Percentiles rank a stretch among this genome's conserved stretches.
phyloP scores from a whole-genome alignment of 1,140 invertebrate genomes.

The Pachyrhynchus sulphureomaculatus region DNA sequence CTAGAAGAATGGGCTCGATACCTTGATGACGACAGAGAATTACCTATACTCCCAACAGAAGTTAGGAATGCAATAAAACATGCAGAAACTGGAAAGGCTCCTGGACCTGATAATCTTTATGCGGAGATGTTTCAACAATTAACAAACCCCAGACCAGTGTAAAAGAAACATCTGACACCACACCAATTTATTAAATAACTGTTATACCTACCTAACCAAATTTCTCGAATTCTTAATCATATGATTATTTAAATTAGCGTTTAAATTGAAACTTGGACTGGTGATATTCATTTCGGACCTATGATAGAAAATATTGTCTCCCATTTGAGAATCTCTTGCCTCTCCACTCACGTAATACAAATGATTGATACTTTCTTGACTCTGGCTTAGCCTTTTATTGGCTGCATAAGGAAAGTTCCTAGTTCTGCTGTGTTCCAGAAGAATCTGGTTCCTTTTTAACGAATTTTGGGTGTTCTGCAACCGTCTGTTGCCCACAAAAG shows the following conservation, averaged over 20 bases:
- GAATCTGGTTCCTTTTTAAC: constrained; percentile 19
- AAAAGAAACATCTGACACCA: too few relatives aligned
- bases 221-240: constrained; percentile 27
- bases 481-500: constrained; percentile 20
- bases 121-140: too few relatives aligned
- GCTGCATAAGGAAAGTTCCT: not conserved
- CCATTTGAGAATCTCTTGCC: not conserved
- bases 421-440: constrained; percentile 11
- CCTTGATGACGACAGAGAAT: too few relatives aligned
- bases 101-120: too few relatives aligned
- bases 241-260: constrained; percentile 10
- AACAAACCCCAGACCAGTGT: too few relatives aligned
- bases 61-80: too few relatives aligned
- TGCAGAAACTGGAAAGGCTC: too few relatives aligned
- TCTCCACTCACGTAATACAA: constrained; percentile 1
- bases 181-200: too few relatives aligned
- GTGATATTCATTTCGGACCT: constrained; percentile 26
- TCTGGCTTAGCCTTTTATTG: constrained; percentile 32
- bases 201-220: constrained; percentile 23
- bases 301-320: constrained; percentile 12
- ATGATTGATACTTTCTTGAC: constrained; percentile 35
- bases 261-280: constrained; percentile 11
- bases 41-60: too few relatives aligned
- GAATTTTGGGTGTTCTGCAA: constrained; percentile 23
- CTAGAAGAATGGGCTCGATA: too few relatives aligned